Evolutionary conservation across 2,797 vertebrate genomes (phyloP).

Genomic region (Limosa lapponica): DNA sequence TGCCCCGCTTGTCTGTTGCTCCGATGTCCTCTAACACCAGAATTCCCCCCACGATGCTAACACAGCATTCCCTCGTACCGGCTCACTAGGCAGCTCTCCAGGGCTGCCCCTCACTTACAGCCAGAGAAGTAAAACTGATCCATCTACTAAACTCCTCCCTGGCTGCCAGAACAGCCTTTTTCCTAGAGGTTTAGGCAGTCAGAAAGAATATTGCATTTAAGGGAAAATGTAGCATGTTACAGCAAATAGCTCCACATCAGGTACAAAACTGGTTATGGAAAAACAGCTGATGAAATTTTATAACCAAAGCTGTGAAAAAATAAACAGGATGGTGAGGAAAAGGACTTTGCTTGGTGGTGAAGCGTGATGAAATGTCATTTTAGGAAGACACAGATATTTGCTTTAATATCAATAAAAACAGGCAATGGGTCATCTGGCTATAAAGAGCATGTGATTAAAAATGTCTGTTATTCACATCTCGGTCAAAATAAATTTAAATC

Average conservation of each 20-base stretch:
- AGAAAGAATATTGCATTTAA: not conserved
- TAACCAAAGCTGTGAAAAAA: constrained; percentile 20
- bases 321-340: not conserved
- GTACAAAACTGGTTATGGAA: not conserved
- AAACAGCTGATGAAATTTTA: constrained; percentile 39
- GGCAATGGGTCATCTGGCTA: constrained; percentile 26
- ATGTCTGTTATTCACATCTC: constrained; percentile 39
- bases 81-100: not conserved
- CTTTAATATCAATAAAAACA: constrained; percentile 9
- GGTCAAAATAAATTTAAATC: constrained; percentile 54
- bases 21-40: rapidly evolving
- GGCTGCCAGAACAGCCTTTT: not conserved
- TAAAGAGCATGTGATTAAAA: constrained; percentile 40
- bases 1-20: rapidly evolving
- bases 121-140: not conserved
- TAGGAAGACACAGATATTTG: not conserved
- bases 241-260: not conserved
- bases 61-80: rapidly evolving
- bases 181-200: not conserved
- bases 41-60: rapidly evolving
- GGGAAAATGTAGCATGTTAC: not conserved
- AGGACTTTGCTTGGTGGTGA: not conserved
- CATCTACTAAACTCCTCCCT: not conserved
- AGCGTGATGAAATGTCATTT: not conserved
- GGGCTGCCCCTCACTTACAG: not conserved